Evolutionary conservation across 2,797 vertebrate species (phyloP).

Genomic region (Pipistrellus pipistrellus): DNA sequence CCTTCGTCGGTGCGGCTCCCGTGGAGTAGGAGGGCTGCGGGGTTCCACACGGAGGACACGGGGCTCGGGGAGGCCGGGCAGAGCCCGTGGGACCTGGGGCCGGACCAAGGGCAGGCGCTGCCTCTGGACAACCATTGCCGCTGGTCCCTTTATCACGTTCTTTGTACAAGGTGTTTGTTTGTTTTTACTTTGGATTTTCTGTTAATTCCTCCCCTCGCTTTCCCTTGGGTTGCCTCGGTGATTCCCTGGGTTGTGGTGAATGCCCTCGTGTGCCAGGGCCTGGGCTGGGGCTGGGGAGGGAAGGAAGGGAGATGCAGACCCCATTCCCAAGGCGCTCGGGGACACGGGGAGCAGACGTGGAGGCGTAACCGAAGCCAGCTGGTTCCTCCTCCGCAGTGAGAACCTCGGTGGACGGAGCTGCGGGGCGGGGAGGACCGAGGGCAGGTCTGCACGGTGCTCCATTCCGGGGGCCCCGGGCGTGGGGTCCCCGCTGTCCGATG

Average conservation of each 20-base stretch:
- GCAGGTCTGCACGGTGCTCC: accelerated
- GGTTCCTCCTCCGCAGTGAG: too few relatives aligned
- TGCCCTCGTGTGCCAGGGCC: accelerated
- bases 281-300: not conserved
- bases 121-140: too few relatives aligned
- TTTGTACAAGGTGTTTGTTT: not conserved
- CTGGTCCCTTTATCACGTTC: not conserved
- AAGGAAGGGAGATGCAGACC: not conserved
- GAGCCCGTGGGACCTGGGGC: too few relatives aligned
- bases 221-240: not conserved
- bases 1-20: not conserved
- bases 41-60: not conserved
- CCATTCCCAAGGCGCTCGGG: too few relatives aligned
- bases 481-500: accelerated
- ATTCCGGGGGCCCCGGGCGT: accelerated
- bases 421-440: accelerated
- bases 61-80: not conserved
- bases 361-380: accelerated
- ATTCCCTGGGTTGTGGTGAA: not conserved
- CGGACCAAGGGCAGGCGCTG: too few relatives aligned
- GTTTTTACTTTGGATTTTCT: not conserved
- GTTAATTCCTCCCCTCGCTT: not conserved
- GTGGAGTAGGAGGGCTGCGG: accelerated
- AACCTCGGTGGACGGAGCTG: accelerated
- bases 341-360: accelerated